Percentiles rank a stretch among this genome's conserved stretches.
Conservation (phyloP, 2,113 vertebrate species). For the Salvator merianae region DNA sequence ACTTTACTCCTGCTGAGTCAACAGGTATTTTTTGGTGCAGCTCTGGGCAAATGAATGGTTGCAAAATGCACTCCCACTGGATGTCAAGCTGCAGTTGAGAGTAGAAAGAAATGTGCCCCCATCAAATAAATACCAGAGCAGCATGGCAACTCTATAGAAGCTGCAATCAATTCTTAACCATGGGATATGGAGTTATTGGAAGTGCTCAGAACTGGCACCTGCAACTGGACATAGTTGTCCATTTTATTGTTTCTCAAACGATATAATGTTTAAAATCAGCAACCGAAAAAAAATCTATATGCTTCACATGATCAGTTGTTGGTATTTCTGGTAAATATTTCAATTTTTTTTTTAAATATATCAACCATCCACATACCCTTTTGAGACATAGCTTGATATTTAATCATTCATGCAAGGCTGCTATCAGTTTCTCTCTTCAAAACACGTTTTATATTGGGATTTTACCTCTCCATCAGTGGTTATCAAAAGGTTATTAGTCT, state of each 20-base stretch:
- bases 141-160: too few species aligned
- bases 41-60: too few species aligned
- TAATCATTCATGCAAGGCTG: constrained; percentile 5
- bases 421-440: neutral
- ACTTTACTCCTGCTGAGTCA: too few species aligned
- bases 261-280: neutral
- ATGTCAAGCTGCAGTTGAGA: too few species aligned
- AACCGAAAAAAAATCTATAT: neutral
- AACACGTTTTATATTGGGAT: neutral
- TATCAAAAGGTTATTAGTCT: neutral
- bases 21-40: too few species aligned
- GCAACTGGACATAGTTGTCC: too few species aligned
- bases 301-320: neutral
- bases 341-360: neutral
- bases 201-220: too few species aligned
- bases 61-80: too few species aligned
- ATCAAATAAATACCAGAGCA: too few species aligned
- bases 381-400: constrained; percentile 7
- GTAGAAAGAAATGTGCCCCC: too few species aligned
- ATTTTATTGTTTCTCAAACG: neutral
- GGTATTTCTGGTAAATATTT: neutral
- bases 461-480: neutral
- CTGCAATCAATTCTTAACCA: too few species aligned
- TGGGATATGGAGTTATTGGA: too few species aligned
- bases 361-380: neutral